Base-by-base conservation (phyloP, 2,113 vertebrate species). In the Propithecus coquereli region DNA sequence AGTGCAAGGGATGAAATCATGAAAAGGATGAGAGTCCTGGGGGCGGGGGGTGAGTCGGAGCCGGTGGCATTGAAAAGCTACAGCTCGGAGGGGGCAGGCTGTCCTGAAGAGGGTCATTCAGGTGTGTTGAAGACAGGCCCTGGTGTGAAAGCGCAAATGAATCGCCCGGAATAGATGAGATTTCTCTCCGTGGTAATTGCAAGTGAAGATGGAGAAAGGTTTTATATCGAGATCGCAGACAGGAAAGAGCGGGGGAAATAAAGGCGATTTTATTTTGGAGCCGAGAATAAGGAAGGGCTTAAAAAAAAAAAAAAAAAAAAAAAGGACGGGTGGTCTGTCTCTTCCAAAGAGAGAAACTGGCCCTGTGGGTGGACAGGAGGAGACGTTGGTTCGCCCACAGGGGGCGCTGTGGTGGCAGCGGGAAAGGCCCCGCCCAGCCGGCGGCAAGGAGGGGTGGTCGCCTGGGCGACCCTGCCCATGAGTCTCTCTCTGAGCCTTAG, bases 131-230 rank as follows among this genome's bases (percentile, higher is more conserved):
- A 95, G 96, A 71, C 91, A 96, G 92, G 80, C 89, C 91, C 1
- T 63, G 0, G 50, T 94, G 87, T 74, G 96, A 94, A 86, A 30
- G 84, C 8, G 0, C 79, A 74, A 92, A 95, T 82, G 95, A 95
- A 83, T 91, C 4, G 10, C 92, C 91, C 79, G 18, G 87, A 95
- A 91, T 92, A 96, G 97, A 95, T 40, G 96, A 63, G 86, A 91
- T 95, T 93, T 94, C 84, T 97, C 88, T 91, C 32, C 5, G 86
- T 86, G 95, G 93, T 94, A 70, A 97, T 94, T 93, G 95, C 74
- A 76, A 74, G 87, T 22, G 9, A 77, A 70, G 81, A 54, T 47
- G 76, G 52, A 2, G 70, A 85, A 96, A 94, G 87, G 80, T 66
- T 97, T 96, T 85, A 7, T 74, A 30, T 34, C 0, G 5, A 82